These are phyloP conservation scores for Parazoanthus swiftii DNA, from an alignment of 92 coral and sea anemone genomes.

Conservation along the genomic window DNA sequence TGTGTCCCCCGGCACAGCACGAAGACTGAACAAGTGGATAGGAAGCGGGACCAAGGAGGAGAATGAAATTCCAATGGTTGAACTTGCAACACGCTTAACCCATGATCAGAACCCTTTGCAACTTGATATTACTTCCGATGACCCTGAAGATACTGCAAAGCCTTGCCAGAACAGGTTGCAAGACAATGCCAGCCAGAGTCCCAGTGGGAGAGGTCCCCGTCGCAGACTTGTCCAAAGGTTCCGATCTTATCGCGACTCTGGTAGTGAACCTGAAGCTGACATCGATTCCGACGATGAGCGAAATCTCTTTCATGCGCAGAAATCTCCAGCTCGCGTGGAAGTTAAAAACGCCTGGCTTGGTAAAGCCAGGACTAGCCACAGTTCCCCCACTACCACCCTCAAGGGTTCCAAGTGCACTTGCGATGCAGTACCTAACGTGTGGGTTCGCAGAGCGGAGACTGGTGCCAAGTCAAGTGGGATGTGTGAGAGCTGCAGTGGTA, in stretches of 20 bases:
- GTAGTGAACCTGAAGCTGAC: constrained; percentile 80
- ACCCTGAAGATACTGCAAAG: background rate
- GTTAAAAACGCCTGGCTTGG: constrained; percentile 81
- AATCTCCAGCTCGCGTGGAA: constrained; percentile 47
- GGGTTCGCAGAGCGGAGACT: constrained; percentile 65
- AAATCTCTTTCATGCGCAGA: constrained; percentile 61
- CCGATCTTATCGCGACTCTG: constrained; percentile 81
- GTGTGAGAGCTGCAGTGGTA: constrained; percentile 54
- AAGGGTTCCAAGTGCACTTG: constrained; percentile 64
- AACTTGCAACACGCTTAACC: constrained; percentile 50
- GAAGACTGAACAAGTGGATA: constrained; percentile 83
- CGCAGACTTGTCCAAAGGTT: constrained; percentile 65
- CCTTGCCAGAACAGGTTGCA: constrained; percentile 36
- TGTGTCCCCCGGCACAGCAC: constrained; percentile 78
- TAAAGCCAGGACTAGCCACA: constrained; percentile 42
- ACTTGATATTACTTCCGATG: constrained; percentile 20
- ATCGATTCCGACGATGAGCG: constrained; percentile 82
- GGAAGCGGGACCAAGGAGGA: constrained; percentile 50
- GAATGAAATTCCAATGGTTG: constrained; percentile 47
- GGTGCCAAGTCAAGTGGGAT: constrained; percentile 41
- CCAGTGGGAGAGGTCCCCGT: constrained; percentile 39
- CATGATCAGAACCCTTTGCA: constrained; percentile 34
- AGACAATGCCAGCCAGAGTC: constrained; percentile 47
- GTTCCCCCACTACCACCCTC: constrained; percentile 39
- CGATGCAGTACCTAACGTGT: constrained; percentile 66